phyloP scores from a whole-genome alignment of 1,140 invertebrate species.

The Hirudo medicinalis region DNA sequence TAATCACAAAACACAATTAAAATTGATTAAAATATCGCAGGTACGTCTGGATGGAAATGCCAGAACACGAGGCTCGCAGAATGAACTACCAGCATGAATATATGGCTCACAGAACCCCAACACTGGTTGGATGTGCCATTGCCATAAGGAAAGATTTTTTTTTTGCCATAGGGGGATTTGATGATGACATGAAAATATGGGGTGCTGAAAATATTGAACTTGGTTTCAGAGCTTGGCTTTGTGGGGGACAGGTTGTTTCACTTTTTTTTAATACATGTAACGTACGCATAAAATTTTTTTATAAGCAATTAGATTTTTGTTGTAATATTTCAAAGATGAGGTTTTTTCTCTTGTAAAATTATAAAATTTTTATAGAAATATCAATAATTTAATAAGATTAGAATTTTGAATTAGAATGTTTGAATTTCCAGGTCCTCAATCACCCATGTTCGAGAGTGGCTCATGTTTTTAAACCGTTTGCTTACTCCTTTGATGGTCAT shows the following conservation, averaged over 20 bases:
- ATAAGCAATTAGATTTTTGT: no score
- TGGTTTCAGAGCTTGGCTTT: constrained; percentile 93
- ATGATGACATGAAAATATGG: constrained; percentile 95
- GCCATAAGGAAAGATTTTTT: constrained; percentile 29
- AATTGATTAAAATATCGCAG: constrained; percentile 10
- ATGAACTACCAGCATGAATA: constrained; percentile 6
- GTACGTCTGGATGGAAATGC: constrained; percentile 25
- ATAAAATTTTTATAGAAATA: not conserved
- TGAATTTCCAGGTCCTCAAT: constrained; percentile 58
- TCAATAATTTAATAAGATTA: not conserved
- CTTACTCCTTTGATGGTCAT: constrained; percentile 26
- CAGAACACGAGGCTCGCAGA: constrained; percentile 20
- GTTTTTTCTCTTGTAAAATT: no score
- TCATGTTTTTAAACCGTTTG: constrained; percentile 65
- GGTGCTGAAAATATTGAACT: constrained; percentile 91
- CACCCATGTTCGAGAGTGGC: constrained; percentile 91
- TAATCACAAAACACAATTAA: not conserved
- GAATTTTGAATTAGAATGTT: no score
- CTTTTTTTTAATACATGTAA: no score
- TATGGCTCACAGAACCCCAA: constrained; percentile 18
- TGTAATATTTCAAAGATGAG: no score
- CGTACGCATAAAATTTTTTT: not conserved
- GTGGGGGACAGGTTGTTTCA: constrained; percentile 34
- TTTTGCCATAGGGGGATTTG: constrained; percentile 80
- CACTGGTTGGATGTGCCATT: constrained; percentile 23